A percentile compares a stretch with the other conserved stretches of the same genome.
phyloP scores from a whole-genome alignment of 2,888 invertebrate genomes.

The Tenthredo amoena region DNA sequence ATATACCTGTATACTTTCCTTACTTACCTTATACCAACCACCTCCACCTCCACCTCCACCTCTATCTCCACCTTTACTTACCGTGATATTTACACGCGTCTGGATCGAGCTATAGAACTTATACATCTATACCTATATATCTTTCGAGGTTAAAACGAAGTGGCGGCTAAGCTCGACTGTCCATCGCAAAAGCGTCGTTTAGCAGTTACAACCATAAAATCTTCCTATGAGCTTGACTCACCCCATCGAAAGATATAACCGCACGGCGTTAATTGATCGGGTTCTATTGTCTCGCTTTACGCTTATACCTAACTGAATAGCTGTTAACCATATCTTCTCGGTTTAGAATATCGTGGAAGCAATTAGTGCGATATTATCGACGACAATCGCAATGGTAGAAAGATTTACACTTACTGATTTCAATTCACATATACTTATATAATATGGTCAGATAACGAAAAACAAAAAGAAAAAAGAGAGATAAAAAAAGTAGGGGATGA shows the following conservation, averaged over 20 bases:
- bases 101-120: background rate
- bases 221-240: no score
- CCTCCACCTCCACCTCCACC: background rate
- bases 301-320: background rate
- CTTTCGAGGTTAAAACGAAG: background rate
- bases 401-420: background rate
- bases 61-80: background rate
- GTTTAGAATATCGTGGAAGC: background rate
- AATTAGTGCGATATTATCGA: no score
- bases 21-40: conserved; percentile 3
- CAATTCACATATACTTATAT: background rate
- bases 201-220: conserved; percentile 44
- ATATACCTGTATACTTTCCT: background rate
- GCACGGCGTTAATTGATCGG: conserved; percentile 14
- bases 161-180: background rate
- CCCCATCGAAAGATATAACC: background rate
- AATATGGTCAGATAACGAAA: background rate
- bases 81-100: conserved; percentile 27
- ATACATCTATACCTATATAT: background rate
- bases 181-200: conserved; percentile 19
- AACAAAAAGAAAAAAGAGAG: background rate
- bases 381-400: background rate
- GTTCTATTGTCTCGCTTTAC: conserved; percentile 19
- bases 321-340: no score
- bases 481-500: no score